Conservation (phyloP, 1,140 invertebrate genomes). For the Galendromus occidentalis region DNA sequence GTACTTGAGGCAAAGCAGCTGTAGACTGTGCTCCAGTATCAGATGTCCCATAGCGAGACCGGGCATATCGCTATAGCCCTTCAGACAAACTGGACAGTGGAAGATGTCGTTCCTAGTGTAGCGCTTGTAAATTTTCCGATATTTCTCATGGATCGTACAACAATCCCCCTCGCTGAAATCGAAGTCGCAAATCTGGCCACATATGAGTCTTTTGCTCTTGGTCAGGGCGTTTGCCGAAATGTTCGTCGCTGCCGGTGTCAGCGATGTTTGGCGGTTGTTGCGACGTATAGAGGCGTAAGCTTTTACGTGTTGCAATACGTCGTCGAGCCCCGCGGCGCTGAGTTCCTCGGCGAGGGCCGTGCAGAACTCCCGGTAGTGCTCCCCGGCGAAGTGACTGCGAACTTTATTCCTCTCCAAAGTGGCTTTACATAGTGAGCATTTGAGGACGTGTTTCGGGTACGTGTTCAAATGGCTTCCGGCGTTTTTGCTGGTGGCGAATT, state of each 20-base stretch:
- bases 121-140: neutral
- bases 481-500: slow-evolving; percentile 3
- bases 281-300: neutral
- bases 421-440: neutral
- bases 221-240: neutral
- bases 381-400: neutral
- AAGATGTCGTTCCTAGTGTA: neutral
- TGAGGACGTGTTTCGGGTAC: neutral
- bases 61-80: neutral
- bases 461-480: neutral
- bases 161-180: neutral
- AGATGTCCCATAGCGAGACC: neutral
- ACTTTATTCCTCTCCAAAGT: neutral
- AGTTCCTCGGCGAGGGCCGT: neutral
- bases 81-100: neutral
- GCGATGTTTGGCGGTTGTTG: neutral
- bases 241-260: neutral
- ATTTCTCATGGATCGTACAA: neutral
- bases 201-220: neutral
- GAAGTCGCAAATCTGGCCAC: neutral
- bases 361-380: neutral
- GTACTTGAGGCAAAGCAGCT: neutral
- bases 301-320: neutral
- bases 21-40: neutral
- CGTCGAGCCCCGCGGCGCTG: neutral